Percentiles rank a stretch among this genome's conserved stretches.
Conservation (phyloP, 2,888 invertebrate species). For the Oxyteleia sp. region DNA sequence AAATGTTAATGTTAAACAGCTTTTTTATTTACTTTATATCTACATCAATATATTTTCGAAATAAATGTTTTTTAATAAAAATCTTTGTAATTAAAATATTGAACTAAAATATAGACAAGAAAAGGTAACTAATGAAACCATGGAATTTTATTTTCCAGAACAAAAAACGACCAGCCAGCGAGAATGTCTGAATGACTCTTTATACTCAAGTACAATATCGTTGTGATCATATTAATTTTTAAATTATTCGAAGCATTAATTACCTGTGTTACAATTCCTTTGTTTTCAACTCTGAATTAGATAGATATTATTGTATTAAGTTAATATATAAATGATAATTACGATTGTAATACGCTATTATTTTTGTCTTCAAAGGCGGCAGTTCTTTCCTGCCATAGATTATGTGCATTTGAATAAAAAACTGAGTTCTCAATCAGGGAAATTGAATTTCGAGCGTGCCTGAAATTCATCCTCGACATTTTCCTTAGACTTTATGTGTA, state of each 20-base stretch:
- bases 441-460: constrained; percentile 28
- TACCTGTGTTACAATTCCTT: constrained; percentile 21
- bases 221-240: constrained; percentile 79
- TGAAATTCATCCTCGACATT: constrained; percentile 11
- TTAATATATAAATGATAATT: neutral
- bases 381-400: neutral
- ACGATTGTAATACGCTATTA: neutral
- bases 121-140: no score
- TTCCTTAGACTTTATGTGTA: constrained; percentile 20
- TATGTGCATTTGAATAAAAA: constrained; percentile 1
- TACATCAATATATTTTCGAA: no score
- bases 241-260: constrained; percentile 51
- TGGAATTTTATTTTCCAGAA: no score
- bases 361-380: neutral
- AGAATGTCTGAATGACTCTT: no score
- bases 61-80: no score
- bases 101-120: no score
- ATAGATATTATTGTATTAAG: neutral
- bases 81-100: no score
- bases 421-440: neutral
- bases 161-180: no score
- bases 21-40: no score
- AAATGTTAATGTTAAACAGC: no score
- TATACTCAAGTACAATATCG: constrained; percentile 72
- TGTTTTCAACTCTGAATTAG: neutral